Conservation (phyloP, 2,888 invertebrate genomes). For the Epinotia demarniana region DNA sequence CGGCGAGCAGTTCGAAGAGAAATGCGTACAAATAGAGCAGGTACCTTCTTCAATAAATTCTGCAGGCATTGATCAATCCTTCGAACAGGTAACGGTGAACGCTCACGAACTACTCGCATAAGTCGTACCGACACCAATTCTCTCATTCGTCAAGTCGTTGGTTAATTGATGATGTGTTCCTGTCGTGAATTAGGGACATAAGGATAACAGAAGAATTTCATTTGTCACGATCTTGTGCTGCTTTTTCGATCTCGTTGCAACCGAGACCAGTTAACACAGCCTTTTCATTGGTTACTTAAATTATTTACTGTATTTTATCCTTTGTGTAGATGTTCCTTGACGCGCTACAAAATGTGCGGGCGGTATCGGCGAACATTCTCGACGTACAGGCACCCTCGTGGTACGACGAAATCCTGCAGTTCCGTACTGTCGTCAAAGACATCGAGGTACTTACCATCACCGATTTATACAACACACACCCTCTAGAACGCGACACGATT, state of each 20-base stretch:
- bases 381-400: constrained; percentile 92
- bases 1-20: constrained; percentile 87
- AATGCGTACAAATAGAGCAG: constrained; percentile 88
- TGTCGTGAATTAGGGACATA: background rate
- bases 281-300: background rate
- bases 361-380: constrained; percentile 87
- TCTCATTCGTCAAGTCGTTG: too few relatives aligned
- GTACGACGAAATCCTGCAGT: constrained; percentile 89
- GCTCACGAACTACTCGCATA: background rate
- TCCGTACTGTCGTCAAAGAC: constrained; percentile 85
- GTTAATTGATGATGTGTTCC: background rate
- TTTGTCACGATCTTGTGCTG: background rate
- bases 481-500: background rate
- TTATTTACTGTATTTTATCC: background rate
- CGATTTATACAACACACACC: background rate
- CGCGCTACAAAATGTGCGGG: constrained; percentile 85
- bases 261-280: background rate
- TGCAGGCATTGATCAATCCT: background rate
- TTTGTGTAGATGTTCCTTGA: constrained; percentile 85
- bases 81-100: background rate
- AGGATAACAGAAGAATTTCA: background rate
- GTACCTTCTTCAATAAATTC: constrained; percentile 6
- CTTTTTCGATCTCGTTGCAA: background rate
- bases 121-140: background rate
- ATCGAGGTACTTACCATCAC: constrained; percentile 76